Percentiles rank a stretch among this genome's conserved stretches.
phyloP scores from a whole-genome alignment of 2,888 invertebrate species.

The Hydropsyche betteni region DNA sequence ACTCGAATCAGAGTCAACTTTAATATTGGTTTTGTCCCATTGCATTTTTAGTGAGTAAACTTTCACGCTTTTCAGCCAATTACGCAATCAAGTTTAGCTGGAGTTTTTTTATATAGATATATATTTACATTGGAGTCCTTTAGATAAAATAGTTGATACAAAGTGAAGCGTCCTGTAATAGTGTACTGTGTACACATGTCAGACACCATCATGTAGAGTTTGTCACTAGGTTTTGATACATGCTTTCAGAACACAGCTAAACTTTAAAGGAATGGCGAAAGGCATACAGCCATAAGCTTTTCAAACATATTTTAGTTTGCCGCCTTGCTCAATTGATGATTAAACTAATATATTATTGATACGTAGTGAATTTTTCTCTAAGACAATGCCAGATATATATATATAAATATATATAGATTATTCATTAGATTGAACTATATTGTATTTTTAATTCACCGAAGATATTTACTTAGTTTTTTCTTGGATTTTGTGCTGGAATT shows the following conservation, averaged over 20 bases:
- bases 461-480: conserved; percentile 28
- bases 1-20: conserved; percentile 40
- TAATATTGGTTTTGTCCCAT: conserved; percentile 45
- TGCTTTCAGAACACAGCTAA: conserved; percentile 48
- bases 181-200: background rate
- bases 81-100: conserved; percentile 50
- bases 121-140: conserved; percentile 8
- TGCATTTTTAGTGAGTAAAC: conserved; percentile 51
- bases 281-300: conserved; percentile 45
- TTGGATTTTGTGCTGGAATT: conserved; percentile 45
- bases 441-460: conserved; percentile 30
- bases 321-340: conserved; percentile 45
- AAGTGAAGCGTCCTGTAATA: conserved; percentile 22
- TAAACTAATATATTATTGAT: conserved; percentile 33
- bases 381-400: conserved; percentile 36
- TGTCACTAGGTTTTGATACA: conserved; percentile 4
- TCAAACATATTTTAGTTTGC: conserved; percentile 49
- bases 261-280: conserved; percentile 49
- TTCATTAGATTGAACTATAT: conserved; percentile 33
- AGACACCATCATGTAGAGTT: conserved; percentile 12
- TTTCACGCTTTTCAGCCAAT: conserved; percentile 50
- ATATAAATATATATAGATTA: conserved; percentile 30
- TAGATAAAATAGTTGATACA: conserved; percentile 10
- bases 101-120: conserved; percentile 30
- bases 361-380: conserved; percentile 38